These are phyloP conservation scores for Trachelipus rathkii DNA, from an alignment of 1,140 invertebrate species.

Conservation along the genomic window DNA sequence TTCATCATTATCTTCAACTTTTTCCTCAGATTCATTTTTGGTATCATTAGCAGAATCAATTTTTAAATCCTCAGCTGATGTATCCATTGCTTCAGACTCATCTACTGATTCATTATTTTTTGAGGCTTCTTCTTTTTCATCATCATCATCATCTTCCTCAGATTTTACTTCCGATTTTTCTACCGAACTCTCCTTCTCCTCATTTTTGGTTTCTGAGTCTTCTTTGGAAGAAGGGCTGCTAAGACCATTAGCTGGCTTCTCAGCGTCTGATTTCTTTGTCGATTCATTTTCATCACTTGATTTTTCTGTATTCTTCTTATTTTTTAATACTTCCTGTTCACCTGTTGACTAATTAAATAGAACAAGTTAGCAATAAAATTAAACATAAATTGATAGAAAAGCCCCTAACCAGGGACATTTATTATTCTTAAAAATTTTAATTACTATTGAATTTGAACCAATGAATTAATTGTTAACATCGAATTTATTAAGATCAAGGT, in stretches of 20 bases:
- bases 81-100: not conserved
- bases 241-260: not conserved
- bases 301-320: not conserved
- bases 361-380: too few relatives aligned
- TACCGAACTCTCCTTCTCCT: not conserved
- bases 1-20: not conserved
- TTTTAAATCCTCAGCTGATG: not conserved
- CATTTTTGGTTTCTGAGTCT: not conserved
- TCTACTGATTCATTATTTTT: not conserved
- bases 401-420: too few relatives aligned
- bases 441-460: too few relatives aligned
- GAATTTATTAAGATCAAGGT: too few relatives aligned
- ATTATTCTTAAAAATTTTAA: too few relatives aligned
- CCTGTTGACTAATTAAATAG: not conserved
- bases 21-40: not conserved
- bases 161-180: not conserved
- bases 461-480: too few relatives aligned
- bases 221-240: not conserved
- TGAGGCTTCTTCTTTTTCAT: not conserved
- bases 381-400: too few relatives aligned
- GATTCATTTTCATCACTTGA: not conserved
- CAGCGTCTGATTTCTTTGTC: not conserved
- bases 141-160: too few relatives aligned
- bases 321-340: not conserved
- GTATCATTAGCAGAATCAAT: not conserved